A percentile compares a stretch with the other conserved stretches of the same genome.
Conservation (phyloP, 2,888 invertebrate genomes). For the Zygaena filipendulae region DNA sequence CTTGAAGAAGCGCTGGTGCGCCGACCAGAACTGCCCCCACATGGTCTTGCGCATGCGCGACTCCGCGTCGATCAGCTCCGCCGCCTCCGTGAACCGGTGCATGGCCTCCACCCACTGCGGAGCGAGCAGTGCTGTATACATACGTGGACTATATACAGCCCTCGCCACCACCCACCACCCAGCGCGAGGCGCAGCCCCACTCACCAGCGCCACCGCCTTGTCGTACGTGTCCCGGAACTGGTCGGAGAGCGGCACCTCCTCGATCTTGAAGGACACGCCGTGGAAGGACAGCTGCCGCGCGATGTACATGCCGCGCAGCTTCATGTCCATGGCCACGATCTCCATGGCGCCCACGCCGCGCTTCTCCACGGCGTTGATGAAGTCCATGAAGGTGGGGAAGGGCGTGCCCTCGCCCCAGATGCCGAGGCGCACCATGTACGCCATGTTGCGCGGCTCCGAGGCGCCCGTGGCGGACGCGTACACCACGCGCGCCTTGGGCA, state of each 20-base stretch:
- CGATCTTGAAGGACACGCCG: constrained; percentile 96
- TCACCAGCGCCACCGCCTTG: constrained; percentile 86
- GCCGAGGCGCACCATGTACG: constrained; percentile 99
- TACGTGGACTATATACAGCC: no score
- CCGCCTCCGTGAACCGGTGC: constrained; percentile 95
- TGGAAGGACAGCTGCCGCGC: constrained; percentile 98
- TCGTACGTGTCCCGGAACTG: constrained; percentile 94
- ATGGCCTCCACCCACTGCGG: constrained; percentile 94
- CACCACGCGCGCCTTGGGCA: constrained; percentile 93
- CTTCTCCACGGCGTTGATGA: constrained; percentile 96
- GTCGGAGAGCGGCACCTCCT: constrained; percentile 90
- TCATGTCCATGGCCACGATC: constrained; percentile 99
- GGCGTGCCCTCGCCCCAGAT: constrained; percentile 98
- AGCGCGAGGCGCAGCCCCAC: no score
- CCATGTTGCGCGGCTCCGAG: constrained; percentile 99
- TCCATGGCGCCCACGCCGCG: constrained; percentile 99
- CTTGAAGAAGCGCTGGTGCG: constrained; percentile 99
- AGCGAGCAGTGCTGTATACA: no score
- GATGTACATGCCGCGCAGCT: constrained; percentile 98
- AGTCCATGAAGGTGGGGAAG: constrained; percentile 94
- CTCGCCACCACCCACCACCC: no score
- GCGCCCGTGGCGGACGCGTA: constrained; percentile 98
- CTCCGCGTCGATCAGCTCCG: constrained; percentile 93
- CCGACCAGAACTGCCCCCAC: constrained; percentile 99
- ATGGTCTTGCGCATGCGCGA: constrained; percentile 96